Base-by-base conservation (phyloP, 2,113 vertebrate species). In the Etheostoma spectabile region DNA sequence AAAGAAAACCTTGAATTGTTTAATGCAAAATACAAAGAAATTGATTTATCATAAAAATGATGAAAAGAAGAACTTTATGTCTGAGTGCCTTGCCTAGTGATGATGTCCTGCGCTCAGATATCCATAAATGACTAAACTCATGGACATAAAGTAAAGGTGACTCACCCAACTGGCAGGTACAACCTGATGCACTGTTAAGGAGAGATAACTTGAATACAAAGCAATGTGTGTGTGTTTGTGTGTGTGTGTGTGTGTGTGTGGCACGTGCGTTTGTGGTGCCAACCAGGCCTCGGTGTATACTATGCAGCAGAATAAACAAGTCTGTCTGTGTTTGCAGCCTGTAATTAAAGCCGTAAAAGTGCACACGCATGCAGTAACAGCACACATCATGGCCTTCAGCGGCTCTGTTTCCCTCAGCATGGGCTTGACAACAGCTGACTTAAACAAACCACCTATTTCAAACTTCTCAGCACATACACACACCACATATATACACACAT, bases 301-400 rank as follows among this genome's bases (percentile, higher is more conserved):
- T 86, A 86, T 53, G 63, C 84, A 86, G 85, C 88, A 89, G 89
- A 92, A 93, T 93, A 93, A 94, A 93, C 90, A 93, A 92, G 88
- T 89, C 90, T 87, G 88, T 91, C 90, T 94, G 89, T 93, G 88
- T 92, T 82, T 74, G 61, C 84, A 90, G 91, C 84, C 90, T 93
- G 87, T 91, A 92, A 95, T 93, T 93, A 93, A 93, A 93, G 90
- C 82, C 38, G 79, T 88, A 94, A 94, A 94, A 92, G 89, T 91
- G 81, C 88, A 93, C 90, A 92, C 80, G 81, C 89, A 84, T 87
- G 90, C 87, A 92, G 80, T 82, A 85, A 89, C 71, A 84, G 85
- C 91, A 89, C 84, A 91, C 82, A 85, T 93, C 91, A 92, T 82
- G 78, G 85, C 77, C 84, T 68, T 77, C 61, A 70, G 77, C 66